Conservation (phyloP, 2,113 vertebrate genomes). For the Heterochromis multidens region DNA sequence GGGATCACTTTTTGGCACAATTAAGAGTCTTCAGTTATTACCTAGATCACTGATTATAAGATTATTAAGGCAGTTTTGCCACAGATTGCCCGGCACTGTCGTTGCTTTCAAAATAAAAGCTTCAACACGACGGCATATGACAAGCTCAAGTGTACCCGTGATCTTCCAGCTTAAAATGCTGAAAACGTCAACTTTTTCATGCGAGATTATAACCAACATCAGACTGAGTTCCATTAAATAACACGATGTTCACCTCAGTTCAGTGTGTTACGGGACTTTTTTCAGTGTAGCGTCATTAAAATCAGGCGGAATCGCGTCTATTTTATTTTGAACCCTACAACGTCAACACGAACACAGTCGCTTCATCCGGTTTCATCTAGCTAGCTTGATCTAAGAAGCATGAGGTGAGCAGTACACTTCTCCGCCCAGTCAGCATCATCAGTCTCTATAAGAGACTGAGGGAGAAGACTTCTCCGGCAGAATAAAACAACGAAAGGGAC, state of each 20-base stretch:
- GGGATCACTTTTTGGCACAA: not conserved
- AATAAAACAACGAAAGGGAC: not conserved
- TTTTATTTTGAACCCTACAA: conserved; percentile 4
- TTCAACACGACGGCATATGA: not conserved
- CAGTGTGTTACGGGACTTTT: not conserved
- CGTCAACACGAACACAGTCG: not conserved
- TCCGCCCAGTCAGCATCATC: not conserved
- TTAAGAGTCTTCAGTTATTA: not conserved
- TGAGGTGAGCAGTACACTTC: not conserved
- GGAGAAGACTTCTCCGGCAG: no score
- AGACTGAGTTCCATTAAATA: no score
- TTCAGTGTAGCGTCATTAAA: not conserved
- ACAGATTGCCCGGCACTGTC: not conserved
- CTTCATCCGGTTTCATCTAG: not conserved
- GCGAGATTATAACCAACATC: no score
- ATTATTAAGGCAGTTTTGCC: not conserved
- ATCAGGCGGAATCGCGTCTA: not conserved
- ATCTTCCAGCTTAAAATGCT: not conserved
- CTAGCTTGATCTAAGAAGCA: not conserved
- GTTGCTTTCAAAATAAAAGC: not conserved
- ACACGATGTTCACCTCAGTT: not conserved
- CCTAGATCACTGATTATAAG: not conserved
- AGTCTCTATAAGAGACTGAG: not conserved
- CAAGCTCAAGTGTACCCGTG: not conserved
- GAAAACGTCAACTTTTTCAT: not conserved